Evolutionary conservation across 2,888 invertebrate genomes (phyloP).

Genomic region (Trichopria drosophilae): DNA sequence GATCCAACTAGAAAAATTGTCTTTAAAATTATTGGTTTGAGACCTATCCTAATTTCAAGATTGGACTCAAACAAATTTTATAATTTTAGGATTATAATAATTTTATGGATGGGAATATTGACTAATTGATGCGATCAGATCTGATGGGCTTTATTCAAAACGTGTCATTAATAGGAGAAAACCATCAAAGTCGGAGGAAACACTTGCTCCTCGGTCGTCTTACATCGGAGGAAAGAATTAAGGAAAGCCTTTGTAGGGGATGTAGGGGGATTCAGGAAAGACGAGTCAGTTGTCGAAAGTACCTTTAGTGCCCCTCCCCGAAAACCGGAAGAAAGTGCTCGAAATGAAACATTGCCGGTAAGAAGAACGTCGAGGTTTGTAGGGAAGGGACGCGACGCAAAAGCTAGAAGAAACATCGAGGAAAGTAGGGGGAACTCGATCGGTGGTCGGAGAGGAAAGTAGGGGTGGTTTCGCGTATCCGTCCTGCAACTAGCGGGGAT

Average conservation of each 20-base stretch:
- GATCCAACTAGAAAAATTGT: no score
- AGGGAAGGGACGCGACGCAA: conserved; percentile 31
- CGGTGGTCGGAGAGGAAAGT: conserved; percentile 35
- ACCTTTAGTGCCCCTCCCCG: conserved; percentile 43
- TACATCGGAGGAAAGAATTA: no score
- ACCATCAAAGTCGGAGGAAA: neutral
- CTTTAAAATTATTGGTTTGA: no score
- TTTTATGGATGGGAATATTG: no score
- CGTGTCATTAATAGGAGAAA: neutral
- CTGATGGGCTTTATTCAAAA: no score
- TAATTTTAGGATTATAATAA: no score
- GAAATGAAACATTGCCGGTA: conserved; percentile 53
- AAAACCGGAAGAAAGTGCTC: conserved; percentile 47
- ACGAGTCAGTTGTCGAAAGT: no score
- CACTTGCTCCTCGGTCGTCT: no score
- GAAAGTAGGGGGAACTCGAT: conserved; percentile 46
- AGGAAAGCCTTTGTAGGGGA: conserved; percentile 14
- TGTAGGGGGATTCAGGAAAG: conserved; percentile 19
- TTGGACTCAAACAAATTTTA: no score
- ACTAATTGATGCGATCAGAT: no score
- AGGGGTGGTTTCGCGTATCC: conserved; percentile 39
- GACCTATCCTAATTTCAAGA: no score
- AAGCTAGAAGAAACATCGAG: conserved; percentile 25
- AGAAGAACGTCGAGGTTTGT: conserved; percentile 47
- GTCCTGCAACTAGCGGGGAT: conserved; percentile 18